A percentile compares a stretch with the other conserved stretches of the same genome.
These are phyloP conservation scores for Eulemur rufifrons DNA, from an alignment of 2,113 vertebrate genomes.

Conservation along the genomic window DNA sequence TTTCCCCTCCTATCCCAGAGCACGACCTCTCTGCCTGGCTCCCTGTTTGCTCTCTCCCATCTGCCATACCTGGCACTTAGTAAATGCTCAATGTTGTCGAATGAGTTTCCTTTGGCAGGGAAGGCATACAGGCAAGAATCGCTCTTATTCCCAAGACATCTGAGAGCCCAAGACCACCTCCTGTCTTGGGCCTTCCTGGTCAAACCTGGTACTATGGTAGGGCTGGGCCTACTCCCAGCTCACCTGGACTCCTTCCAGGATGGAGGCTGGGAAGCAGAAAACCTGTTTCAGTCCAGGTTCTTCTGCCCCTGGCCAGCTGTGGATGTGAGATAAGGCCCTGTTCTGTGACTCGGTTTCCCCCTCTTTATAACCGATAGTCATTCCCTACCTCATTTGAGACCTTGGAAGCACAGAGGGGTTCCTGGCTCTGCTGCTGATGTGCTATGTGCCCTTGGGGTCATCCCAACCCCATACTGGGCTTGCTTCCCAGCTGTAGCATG, in stretches of 20 bases:
- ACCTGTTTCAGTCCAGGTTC: neutral
- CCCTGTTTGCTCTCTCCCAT: neutral
- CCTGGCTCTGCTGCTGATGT: neutral
- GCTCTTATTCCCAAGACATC: neutral
- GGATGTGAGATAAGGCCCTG: neutral
- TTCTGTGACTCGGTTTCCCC: conserved; percentile 10
- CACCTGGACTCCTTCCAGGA: neutral
- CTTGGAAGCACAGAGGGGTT: neutral
- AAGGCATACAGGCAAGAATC: neutral
- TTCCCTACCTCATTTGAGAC: neutral
- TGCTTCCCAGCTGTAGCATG: neutral
- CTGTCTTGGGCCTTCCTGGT: neutral
- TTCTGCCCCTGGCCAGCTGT: neutral
- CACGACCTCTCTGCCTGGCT: neutral
- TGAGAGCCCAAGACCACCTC: neutral
- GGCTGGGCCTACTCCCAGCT: neutral
- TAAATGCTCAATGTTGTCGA: neutral
- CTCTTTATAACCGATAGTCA: neutral
- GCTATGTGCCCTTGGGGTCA: neutral
- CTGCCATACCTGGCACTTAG: neutral
- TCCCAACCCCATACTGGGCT: neutral
- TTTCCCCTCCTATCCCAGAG: neutral
- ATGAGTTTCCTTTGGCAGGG: neutral
- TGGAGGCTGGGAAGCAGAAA: neutral
- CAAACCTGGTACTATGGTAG: neutral